Conservation (phyloP, 2,113 vertebrate genomes). For the Eudyptes chrysolophus region DNA sequence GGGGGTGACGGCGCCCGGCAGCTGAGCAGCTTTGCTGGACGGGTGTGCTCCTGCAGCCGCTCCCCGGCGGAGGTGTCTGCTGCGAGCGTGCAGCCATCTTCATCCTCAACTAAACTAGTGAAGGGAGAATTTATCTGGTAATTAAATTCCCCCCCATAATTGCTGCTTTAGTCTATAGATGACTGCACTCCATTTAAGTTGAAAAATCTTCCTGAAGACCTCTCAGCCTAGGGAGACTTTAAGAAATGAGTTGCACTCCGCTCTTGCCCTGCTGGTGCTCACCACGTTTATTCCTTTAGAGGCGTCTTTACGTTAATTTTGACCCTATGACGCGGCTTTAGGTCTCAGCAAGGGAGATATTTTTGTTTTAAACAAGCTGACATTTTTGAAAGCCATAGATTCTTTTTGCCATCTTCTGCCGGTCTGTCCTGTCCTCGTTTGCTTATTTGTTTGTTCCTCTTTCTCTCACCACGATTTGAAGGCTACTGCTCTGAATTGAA, state of each 20-base stretch:
- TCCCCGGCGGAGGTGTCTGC: background rate
- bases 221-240: slow-evolving; percentile 37
- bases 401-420: background rate
- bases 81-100: background rate
- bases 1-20: fast-evolving
- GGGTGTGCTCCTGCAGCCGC: background rate
- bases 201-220: slow-evolving; percentile 66
- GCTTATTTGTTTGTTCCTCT: background rate
- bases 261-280: background rate
- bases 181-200: slow-evolving; percentile 72
- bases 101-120: slow-evolving; percentile 40
- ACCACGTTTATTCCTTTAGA: background rate
- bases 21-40: background rate
- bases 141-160: slow-evolving; percentile 67
- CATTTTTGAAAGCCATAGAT: background rate
- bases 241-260: background rate
- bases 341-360: background rate
- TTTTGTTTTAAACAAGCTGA: background rate
- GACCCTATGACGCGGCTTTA: background rate
- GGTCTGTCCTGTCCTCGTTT: background rate
- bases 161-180: slow-evolving; percentile 67
- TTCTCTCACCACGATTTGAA: background rate
- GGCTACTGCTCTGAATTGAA: background rate
- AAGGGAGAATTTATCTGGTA: slow-evolving; percentile 62
- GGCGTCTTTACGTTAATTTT: background rate